Percentiles rank a stretch among this genome's conserved stretches.
These are phyloP conservation scores for Nomada goodeniana DNA, from an alignment of 2,888 invertebrate genomes.

Conservation along the genomic window DNA sequence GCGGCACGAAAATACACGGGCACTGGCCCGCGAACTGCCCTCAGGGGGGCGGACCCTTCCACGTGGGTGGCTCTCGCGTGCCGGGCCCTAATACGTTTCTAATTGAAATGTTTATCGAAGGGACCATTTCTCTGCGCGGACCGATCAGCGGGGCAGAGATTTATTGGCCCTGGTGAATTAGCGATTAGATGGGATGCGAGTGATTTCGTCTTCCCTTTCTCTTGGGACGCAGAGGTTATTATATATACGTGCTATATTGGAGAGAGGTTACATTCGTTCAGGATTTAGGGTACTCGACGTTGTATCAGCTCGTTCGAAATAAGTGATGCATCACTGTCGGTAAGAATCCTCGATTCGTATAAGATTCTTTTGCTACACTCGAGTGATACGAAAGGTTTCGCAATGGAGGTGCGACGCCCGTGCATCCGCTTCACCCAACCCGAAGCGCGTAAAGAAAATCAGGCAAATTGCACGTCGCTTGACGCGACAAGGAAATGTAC, in stretches of 20 bases:
- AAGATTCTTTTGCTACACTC: too few relatives aligned
- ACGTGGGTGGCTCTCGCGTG: conserved; percentile 80
- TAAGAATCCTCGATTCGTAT: too few relatives aligned
- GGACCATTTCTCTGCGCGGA: conserved; percentile 25
- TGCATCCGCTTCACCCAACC: not conserved
- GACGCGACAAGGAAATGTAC: conserved; percentile 3
- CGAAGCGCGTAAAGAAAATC: not conserved
- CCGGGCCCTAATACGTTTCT: conserved; percentile 77
- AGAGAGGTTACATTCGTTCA: too few relatives aligned
- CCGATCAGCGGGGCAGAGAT: conserved; percentile 54
- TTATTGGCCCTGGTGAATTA: not conserved
- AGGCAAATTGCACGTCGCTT: conserved; percentile 19
- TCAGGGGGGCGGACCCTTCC: conserved; percentile 73
- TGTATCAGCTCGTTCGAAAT: too few relatives aligned
- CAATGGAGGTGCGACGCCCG: too few relatives aligned
- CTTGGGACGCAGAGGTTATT: too few relatives aligned
- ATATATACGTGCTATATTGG: too few relatives aligned
- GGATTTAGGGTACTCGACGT: too few relatives aligned
- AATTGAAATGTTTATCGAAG: conserved; percentile 79
- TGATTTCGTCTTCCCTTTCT: too few relatives aligned
- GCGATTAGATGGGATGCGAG: not conserved
- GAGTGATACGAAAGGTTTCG: not conserved
- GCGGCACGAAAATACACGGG: conserved; percentile 79
- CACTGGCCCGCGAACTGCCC: conserved; percentile 74
- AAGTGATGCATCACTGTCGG: too few relatives aligned